phyloP scores from a whole-genome alignment of 1,140 invertebrate species.

The Octopus sinensis region DNA sequence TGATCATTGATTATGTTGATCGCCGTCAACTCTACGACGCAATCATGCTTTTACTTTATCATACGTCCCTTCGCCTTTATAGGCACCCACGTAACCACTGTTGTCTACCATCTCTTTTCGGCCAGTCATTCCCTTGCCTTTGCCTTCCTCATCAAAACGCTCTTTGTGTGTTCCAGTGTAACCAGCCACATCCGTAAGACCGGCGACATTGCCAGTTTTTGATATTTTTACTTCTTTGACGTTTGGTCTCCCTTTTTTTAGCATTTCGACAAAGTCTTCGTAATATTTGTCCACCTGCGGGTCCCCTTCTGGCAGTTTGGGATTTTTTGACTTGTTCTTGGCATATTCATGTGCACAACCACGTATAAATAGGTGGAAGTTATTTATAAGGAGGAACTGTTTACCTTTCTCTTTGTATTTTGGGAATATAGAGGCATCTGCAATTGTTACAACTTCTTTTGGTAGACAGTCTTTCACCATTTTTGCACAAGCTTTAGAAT shows the following conservation, averaged over 20 bases:
- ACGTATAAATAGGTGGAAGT: background rate
- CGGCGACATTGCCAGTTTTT: conserved; percentile 16
- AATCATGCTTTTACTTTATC: conserved; percentile 28
- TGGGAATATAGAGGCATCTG: conserved; percentile 12
- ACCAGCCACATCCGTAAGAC: conserved; percentile 65
- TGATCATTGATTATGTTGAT: too few relatives aligned
- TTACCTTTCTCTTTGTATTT: conserved; percentile 16
- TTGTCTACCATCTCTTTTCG: conserved; percentile 51
- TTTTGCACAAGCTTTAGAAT: conserved; percentile 12
- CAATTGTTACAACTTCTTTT: conserved; percentile 11
- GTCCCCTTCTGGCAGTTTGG: background rate
- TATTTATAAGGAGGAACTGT: background rate
- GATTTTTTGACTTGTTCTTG: background rate
- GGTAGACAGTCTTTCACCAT: conserved; percentile 15
- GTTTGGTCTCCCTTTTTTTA: background rate
- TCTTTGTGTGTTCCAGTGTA: conserved; percentile 63
- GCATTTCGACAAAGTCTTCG: background rate
- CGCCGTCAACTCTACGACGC: too few relatives aligned
- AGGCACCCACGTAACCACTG: conserved; percentile 59
- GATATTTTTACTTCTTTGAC: conserved; percentile 12
- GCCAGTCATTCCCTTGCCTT: conserved; percentile 59
- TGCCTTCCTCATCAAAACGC: conserved; percentile 59
- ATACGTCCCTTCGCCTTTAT: conserved; percentile 58
- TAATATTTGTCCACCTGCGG: conserved; percentile 12
- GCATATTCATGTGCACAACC: conserved; percentile 12